phyloP scores from a whole-genome alignment of 1,140 invertebrate genomes.

The Melanaphis sacchari region DNA sequence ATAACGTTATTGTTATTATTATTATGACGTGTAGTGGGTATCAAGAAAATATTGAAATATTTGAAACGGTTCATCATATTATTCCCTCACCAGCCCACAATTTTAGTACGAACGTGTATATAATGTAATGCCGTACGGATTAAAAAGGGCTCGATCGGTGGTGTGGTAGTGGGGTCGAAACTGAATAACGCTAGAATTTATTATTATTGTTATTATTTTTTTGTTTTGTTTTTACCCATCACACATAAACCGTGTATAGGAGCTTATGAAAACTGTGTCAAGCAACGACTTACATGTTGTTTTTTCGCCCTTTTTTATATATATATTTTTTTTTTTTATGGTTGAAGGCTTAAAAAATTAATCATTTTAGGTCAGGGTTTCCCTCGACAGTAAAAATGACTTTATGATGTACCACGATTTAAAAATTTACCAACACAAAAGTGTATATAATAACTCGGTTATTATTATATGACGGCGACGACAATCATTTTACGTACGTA shows the following conservation, averaged over 20 bases:
- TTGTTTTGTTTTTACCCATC: background rate
- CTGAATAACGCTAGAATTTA: background rate
- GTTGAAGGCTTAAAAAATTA: conserved; percentile 44
- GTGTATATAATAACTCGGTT: conserved; percentile 9
- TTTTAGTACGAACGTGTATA: background rate
- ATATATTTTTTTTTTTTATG: conserved; percentile 34
- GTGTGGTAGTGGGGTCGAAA: background rate
- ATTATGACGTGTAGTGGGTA: background rate
- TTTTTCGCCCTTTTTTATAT: background rate
- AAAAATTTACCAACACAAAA: conserved; percentile 38
- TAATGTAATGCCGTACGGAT: background rate
- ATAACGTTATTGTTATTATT: background rate
- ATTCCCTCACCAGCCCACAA: background rate
- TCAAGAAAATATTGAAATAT: conserved; percentile 12
- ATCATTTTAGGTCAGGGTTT: conserved; percentile 44
- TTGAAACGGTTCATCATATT: background rate
- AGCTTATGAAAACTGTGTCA: background rate
- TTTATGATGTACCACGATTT: conserved; percentile 49
- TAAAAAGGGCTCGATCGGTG: background rate
- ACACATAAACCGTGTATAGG: background rate
- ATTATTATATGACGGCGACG: background rate
- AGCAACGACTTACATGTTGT: conserved; percentile 17
- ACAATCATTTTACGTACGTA: background rate
- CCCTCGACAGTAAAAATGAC: conserved; percentile 52
- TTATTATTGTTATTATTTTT: background rate